Conservation (phyloP, 53 echinoderm and acorn worm genomes). For the Zoroaster sp. region DNA sequence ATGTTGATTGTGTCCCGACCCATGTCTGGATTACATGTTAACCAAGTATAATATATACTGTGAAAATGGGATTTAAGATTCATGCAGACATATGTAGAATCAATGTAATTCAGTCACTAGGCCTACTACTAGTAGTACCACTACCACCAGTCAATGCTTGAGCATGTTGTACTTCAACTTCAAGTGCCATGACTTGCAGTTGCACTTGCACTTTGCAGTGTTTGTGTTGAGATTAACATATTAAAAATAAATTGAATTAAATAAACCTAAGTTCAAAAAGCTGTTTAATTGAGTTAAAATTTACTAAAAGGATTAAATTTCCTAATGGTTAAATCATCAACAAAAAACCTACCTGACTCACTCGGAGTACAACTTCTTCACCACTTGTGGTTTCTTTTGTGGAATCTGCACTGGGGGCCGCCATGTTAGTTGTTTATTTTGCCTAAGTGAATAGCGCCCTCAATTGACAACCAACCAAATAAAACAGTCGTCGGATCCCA, state of each 20-base stretch:
- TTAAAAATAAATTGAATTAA: neutral
- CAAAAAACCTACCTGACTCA: constrained; percentile 37
- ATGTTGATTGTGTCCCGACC: too few species aligned
- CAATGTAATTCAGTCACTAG: too few species aligned
- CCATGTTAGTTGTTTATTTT: constrained; percentile 6
- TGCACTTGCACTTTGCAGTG: neutral
- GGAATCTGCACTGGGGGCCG: neutral
- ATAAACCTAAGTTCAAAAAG: too few species aligned
- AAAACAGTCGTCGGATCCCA: constrained; percentile 43
- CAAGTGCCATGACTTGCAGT: neutral
- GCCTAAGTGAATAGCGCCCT: constrained; percentile 3
- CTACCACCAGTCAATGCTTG: too few species aligned
- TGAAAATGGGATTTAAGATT: too few species aligned
- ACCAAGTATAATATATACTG: too few species aligned
- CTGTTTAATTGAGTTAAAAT: too few species aligned
- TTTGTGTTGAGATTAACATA: neutral
- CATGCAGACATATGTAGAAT: too few species aligned
- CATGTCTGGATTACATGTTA: too few species aligned
- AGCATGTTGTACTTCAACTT: neutral
- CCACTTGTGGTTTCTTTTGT: neutral
- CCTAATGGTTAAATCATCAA: too few species aligned
- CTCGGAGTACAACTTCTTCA: constrained; percentile 56
- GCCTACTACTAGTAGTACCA: too few species aligned
- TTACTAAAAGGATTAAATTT: too few species aligned
- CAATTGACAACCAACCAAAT: neutral